Evolutionary conservation across 2,888 invertebrate genomes (phyloP), one percentile per base, ranked within the genome.

Genomic region (Troides aeacus): DNA sequence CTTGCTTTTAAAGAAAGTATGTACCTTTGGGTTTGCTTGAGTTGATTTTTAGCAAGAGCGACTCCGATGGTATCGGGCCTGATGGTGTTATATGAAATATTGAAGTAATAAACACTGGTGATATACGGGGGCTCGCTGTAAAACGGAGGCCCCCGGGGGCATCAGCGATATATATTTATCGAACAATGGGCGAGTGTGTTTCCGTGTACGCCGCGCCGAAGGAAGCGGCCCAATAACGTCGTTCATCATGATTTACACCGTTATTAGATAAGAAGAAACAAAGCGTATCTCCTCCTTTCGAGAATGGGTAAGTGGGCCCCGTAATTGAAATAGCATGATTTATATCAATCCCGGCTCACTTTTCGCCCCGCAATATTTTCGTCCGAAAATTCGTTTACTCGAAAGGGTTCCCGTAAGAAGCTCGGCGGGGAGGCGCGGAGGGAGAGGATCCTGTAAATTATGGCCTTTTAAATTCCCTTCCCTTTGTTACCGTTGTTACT

Each of bases 391-490:
- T 68, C 75, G 70, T 74, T 72, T 74, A 72, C 75, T 71, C 76
- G 82, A 85, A 87, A 86, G 86, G 87, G 84, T 85, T 77, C 21
- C 72, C 72, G 74, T 72, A 71, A 72, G 66, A 64, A 69, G 42
- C 63, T n/a, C n/a, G 56, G 70, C 73, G 78, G 79, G 78, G 78
- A 75, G 74, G 1, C 30, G 39, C 10, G 53, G 39, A 63, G n/a
- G 64, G 59, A 64, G 62, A 65, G 66, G 42, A 53, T 59, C 73
- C 78, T 74, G 83, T 89, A 85, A 89, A 83, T 86, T 89, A 88
- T 88, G 78, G 84, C 83, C 87, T 83, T 88, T 89, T 87, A 88
- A 89, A 89, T 88, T 88, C 83, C 85, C 86, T 87, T 87, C 84
- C 82, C 83, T 87, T 85, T 88, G 85, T 88, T 87, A 87, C 84